A percentile compares a stretch with the other conserved stretches of the same genome.
These are phyloP conservation scores for Pygmarrhopalites habei DNA, from an alignment of 1,140 invertebrate genomes.

Conservation along the genomic window DNA sequence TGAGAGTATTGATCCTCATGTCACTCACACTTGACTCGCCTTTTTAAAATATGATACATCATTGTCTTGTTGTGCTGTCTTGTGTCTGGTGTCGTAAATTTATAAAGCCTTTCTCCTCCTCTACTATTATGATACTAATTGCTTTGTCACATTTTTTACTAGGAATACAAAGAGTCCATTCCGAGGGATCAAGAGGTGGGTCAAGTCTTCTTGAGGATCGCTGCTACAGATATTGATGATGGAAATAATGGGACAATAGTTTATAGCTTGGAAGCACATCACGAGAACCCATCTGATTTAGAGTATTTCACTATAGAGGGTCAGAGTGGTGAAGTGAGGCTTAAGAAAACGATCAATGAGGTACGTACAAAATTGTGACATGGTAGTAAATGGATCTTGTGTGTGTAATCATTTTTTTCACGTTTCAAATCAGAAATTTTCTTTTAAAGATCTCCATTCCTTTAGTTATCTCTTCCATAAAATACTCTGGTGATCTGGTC, in stretches of 20 bases:
- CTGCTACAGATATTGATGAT: slow-evolving; percentile 80
- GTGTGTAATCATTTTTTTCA: slow-evolving; percentile 38
- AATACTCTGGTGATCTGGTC: too few species aligned
- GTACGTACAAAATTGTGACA: too few species aligned
- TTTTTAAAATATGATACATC: slow-evolving; percentile 4
- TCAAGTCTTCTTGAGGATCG: slow-evolving; percentile 75
- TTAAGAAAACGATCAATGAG: slow-evolving; percentile 59
- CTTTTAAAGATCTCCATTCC: too few species aligned
- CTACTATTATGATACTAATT: too few species aligned
- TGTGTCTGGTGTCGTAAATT: too few species aligned
- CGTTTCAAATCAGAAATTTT: too few species aligned
- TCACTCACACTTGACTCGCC: slow-evolving; percentile 8
- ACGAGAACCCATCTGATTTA: slow-evolving; percentile 46
- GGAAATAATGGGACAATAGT: slow-evolving; percentile 70
- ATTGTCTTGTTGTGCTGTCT: neutral
- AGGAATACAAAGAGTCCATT: slow-evolving; percentile 66
- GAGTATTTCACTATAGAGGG: slow-evolving; percentile 69
- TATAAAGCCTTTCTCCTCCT: too few species aligned
- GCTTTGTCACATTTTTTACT: too few species aligned
- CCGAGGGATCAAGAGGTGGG: slow-evolving; percentile 61
- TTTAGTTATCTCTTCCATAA: too few species aligned
- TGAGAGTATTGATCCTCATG: neutral
- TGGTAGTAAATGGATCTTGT: neutral
- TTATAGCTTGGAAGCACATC: slow-evolving; percentile 55
- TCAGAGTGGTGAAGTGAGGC: slow-evolving; percentile 67